Conservation (phyloP, 2,888 invertebrate genomes). For the Cataglyphis livida region DNA sequence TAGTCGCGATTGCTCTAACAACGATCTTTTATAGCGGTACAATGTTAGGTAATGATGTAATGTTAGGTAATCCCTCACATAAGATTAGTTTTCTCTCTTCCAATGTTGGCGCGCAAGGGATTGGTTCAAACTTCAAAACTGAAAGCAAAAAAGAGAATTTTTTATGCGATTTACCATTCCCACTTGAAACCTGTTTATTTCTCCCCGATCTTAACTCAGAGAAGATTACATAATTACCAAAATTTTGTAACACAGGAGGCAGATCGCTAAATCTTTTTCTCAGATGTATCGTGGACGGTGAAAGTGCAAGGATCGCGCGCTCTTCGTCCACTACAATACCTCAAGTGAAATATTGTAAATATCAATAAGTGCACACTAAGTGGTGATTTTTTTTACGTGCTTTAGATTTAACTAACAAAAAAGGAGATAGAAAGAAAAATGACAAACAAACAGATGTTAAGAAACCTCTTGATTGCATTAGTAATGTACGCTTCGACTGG, state of each 20-base stretch:
- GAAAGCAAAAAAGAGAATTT: neutral
- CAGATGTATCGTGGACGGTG: conserved; percentile 83
- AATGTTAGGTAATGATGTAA: conserved; percentile 6
- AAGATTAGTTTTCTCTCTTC: conserved; percentile 3
- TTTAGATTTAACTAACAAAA: conserved; percentile 15
- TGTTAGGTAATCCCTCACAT: conserved; percentile 7
- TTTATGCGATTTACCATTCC: neutral
- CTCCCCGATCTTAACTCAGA: conserved; percentile 12
- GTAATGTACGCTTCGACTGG: conserved; percentile 49
- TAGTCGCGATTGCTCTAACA: neutral
- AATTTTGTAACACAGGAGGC: conserved; percentile 77
- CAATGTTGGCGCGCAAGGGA: neutral
- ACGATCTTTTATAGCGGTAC: neutral
- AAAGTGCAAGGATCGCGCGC: conserved; percentile 80
- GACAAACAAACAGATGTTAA: conserved; percentile 11
- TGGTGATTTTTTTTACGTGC: neutral
- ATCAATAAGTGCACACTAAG: neutral
- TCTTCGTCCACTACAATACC: conserved; percentile 34
- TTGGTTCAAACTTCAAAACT: neutral
- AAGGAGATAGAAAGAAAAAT: neutral
- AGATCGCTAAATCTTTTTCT: conserved; percentile 68
- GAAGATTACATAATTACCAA: conserved; percentile 77
- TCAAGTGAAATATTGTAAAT: conserved; percentile 9
- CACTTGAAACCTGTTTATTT: neutral
- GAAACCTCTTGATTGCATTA: neutral